A percentile compares a stretch with the other conserved stretches of the same genome.
These are phyloP conservation scores for Lophura nycthemera DNA, from an alignment of 2,113 vertebrate species.

Conservation along the genomic window DNA sequence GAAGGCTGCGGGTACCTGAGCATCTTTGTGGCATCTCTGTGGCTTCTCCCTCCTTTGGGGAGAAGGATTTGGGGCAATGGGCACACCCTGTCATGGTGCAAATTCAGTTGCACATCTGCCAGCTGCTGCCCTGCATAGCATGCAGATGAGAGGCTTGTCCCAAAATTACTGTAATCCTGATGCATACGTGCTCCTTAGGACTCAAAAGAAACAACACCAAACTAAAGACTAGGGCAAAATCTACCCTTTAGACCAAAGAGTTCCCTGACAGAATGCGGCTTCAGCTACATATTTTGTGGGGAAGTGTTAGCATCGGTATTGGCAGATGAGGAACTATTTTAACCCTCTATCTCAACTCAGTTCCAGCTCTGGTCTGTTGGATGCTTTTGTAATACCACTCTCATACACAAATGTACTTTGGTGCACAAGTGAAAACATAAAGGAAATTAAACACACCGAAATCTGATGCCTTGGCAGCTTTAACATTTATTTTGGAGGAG, in stretches of 20 bases:
- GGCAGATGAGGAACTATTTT: not conserved
- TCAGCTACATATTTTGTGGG: not conserved
- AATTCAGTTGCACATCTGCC: not conserved
- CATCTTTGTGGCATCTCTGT: accelerated
- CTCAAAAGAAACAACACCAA: not conserved
- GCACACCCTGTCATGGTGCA: not conserved
- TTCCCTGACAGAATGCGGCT: not conserved
- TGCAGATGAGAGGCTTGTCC: not conserved
- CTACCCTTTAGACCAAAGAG: not conserved
- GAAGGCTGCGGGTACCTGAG: not conserved
- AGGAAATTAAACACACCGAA: not conserved
- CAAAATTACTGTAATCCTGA: not conserved
- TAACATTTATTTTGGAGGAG: not conserved
- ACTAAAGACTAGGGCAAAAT: not conserved
- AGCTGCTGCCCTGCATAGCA: not conserved
- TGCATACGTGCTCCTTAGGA: not conserved
- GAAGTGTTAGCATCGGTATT: not conserved
- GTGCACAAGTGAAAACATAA: not conserved
- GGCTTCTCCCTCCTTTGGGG: too few relatives aligned
- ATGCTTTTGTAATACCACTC: not conserved
- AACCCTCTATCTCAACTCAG: not conserved
- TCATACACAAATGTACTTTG: not conserved
- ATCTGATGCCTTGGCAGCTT: not conserved
- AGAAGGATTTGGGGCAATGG: not conserved
- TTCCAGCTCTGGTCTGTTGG: not conserved